Evolutionary conservation across 2,888 invertebrate species (phyloP).

Genomic region (Linhomoeus sp.): DNA sequence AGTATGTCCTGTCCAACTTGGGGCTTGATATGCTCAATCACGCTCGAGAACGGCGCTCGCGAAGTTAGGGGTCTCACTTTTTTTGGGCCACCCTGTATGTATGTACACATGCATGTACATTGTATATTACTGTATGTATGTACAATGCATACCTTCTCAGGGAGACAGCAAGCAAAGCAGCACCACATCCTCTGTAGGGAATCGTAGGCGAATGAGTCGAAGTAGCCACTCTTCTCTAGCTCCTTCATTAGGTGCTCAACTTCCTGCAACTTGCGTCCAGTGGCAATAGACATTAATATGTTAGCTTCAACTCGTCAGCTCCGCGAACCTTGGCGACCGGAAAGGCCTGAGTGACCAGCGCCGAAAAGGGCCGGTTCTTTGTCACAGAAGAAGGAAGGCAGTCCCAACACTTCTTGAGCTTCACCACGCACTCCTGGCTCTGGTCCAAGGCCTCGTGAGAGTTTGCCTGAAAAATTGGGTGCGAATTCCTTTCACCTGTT

Average conservation of each 20-base stretch:
- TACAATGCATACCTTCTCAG: slow-evolving; percentile 49
- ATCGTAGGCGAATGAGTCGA: slow-evolving; percentile 73
- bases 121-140: too few relatives aligned
- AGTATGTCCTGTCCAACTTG: too few relatives aligned
- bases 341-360: slow-evolving; percentile 79
- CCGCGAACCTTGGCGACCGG: slow-evolving; percentile 54
- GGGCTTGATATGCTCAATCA: too few relatives aligned
- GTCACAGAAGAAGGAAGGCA: slow-evolving; percentile 64
- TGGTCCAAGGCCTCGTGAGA: slow-evolving; percentile 27
- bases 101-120: too few relatives aligned
- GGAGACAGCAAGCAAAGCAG: slow-evolving; percentile 79
- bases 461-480: too few relatives aligned
- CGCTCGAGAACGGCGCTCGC: too few relatives aligned
- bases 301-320: too few relatives aligned
- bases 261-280: slow-evolving; percentile 45
- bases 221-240: slow-evolving; percentile 61
- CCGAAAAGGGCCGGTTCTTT: slow-evolving; percentile 43
- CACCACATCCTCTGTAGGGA: slow-evolving; percentile 49
- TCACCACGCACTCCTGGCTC: slow-evolving; percentile 29
- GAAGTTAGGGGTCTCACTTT: too few relatives aligned
- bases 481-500: too few relatives aligned
- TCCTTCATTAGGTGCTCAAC: slow-evolving; percentile 68
- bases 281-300: too few relatives aligned
- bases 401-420: slow-evolving; percentile 69
- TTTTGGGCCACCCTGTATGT: too few relatives aligned